Evolutionary conservation across 2,888 invertebrate species (phyloP).

Genomic region (Scrobipalpa atriplicella): DNA sequence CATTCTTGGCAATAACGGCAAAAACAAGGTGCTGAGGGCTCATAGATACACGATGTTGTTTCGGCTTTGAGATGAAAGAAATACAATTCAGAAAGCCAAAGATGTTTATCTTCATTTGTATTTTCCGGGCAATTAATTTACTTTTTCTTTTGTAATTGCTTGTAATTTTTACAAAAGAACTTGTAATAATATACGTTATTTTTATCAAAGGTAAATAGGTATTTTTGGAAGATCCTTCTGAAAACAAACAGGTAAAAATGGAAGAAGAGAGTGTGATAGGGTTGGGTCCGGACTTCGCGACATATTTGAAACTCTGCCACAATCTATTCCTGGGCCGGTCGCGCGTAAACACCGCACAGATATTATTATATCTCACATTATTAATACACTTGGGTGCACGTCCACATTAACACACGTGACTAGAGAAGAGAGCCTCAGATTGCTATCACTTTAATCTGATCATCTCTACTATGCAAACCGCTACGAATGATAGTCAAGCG

Average conservation of each 20-base stretch:
- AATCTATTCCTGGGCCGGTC: conserved; percentile 66
- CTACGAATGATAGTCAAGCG: conserved; percentile 15
- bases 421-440: conserved; percentile 7
- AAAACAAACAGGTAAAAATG: conserved; percentile 34
- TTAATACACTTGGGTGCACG: conserved; percentile 43
- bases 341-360: conserved; percentile 70
- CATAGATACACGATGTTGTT: neutral
- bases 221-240: no score
- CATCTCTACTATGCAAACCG: conserved; percentile 7
- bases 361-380: conserved; percentile 57
- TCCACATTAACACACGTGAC: conserved; percentile 33
- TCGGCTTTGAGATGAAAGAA: neutral
- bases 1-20: conserved; percentile 53
- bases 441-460: conserved; percentile 19
- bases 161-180: neutral
- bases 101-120: neutral
- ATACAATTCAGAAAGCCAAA: neutral
- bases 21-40: neutral
- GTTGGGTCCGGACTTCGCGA: conserved; percentile 71
- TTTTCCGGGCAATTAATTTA: conserved; percentile 4
- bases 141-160: neutral
- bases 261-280: conserved; percentile 60
- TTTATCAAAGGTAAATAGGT: neutral
- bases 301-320: conserved; percentile 82
- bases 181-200: neutral